Percentiles rank a stretch among this genome's conserved stretches.
Evolutionary conservation across 2,113 vertebrate species (phyloP).

Genomic region (Bagarius yarrelli): DNA sequence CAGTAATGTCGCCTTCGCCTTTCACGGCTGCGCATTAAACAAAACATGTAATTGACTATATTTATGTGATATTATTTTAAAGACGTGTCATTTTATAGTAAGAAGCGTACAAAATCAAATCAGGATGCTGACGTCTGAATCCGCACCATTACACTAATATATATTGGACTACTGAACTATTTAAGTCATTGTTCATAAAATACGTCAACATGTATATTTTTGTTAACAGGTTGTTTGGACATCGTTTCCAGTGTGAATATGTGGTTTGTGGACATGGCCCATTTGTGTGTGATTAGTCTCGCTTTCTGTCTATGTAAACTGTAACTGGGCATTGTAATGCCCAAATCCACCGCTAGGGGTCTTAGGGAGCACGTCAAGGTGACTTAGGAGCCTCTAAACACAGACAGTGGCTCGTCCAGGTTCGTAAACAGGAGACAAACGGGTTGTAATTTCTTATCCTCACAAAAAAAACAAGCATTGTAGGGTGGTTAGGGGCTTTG

Average conservation of each 20-base stretch:
- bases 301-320: background rate
- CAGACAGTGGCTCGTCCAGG: background rate
- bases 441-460: background rate
- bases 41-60: background rate
- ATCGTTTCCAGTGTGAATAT: background rate
- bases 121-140: background rate
- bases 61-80: background rate
- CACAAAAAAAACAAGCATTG: background rate
- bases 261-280: background rate
- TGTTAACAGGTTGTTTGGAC: background rate
- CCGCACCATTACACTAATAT: background rate
- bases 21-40: background rate
- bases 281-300: background rate
- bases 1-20: background rate
- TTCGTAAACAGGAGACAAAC: background rate
- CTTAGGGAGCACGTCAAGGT: no score
- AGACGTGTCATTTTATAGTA: background rate
- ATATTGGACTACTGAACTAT: background rate
- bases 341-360: background rate
- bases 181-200: background rate
- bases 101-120: background rate
- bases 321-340: background rate
- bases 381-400: background rate
- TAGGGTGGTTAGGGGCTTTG: background rate
- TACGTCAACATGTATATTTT: background rate